Evolutionary conservation across 2,888 invertebrate genomes (phyloP), one percentile per base, ranked within the genome.

Genomic region (Cerastoderma edule): DNA sequence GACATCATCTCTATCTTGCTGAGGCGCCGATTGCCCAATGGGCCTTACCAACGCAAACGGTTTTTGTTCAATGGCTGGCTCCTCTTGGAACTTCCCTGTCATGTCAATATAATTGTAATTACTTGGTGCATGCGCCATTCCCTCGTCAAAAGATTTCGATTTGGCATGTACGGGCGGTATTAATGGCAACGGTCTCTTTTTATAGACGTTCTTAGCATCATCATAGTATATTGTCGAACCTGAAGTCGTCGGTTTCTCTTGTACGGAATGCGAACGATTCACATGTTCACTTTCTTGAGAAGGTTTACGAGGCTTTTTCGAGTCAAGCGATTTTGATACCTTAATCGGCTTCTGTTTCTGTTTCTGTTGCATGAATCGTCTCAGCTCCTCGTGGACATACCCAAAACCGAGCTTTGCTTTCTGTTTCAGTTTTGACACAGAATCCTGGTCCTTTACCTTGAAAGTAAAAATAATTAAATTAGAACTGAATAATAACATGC

Each of bases 321-420:
- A n/a, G 19, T 50, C 2, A n/a, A 50, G 2, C 1, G 50, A 50
- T 22, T 2, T 50, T 2, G 50, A 50, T 24, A 10, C 3, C 22
- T 50, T 22, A 2, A 50, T 10, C 24, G n/a, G 16, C 46, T 46
- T n/a, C 5, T 46, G 16, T n/a, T 46, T 46, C 5, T 46, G 16
- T 5, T 16, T 46, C n/a, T 46, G 16, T 1, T 46, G 2, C 16
- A n/a, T 1, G 46, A 19, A 19, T 19, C n/a, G 1, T 46, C 19
- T 5, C 5, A 46, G 16, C 28, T 57, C 57, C 3, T 13, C n/a
- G 57, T 57, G 57, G 13, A 57, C 57, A 8, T 32, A n/a, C 13
- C 28, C 33, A 33, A 32, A 57, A 0, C 57, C 57, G 2, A 57
- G 57, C 33, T 57, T 57, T 57, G 57, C 57, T 33, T 28, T 57